Conservation (phyloP, 53 echinoderm and acorn worm genomes). For the Apostichopus leukothele region DNA sequence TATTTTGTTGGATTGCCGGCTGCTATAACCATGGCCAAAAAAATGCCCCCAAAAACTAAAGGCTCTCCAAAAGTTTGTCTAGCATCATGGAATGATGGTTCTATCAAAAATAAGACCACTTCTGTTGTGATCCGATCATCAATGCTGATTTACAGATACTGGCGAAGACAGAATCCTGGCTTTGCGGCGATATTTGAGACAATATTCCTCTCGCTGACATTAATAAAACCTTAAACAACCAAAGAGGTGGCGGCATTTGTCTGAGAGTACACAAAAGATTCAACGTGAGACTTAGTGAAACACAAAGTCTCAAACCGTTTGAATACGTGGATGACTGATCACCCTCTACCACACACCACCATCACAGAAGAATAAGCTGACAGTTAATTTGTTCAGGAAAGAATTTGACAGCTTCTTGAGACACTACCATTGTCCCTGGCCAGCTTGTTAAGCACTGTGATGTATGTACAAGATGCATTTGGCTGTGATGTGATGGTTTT, state of each 20-base stretch:
- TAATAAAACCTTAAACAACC: background rate
- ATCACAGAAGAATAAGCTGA: background rate
- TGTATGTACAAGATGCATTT: background rate
- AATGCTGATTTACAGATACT: constrained; percentile 10
- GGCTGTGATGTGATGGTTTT: background rate
- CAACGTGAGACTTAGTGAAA: background rate
- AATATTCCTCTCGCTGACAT: constrained; percentile 24
- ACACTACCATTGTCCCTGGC: constrained; percentile 4
- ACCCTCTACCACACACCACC: constrained; percentile 30
- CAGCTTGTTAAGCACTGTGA: background rate
- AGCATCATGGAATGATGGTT: background rate
- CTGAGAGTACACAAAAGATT: background rate
- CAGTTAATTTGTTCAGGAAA: background rate
- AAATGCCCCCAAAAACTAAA: too few species aligned
- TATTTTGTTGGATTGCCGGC: too few species aligned
- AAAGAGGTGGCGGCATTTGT: constrained; percentile 30
- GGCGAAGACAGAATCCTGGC: constrained; percentile 46
- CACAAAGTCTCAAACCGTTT: constrained; percentile 28
- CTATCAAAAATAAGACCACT: constrained; percentile 20
- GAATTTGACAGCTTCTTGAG: background rate
- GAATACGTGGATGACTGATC: constrained; percentile 15
- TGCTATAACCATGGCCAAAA: too few species aligned
- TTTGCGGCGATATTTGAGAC: constrained; percentile 26
- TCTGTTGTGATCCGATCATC: constrained; percentile 22
- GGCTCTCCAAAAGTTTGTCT: too few species aligned